Conservation (phyloP, 2,888 invertebrate species). For the Girardia tigrina region DNA sequence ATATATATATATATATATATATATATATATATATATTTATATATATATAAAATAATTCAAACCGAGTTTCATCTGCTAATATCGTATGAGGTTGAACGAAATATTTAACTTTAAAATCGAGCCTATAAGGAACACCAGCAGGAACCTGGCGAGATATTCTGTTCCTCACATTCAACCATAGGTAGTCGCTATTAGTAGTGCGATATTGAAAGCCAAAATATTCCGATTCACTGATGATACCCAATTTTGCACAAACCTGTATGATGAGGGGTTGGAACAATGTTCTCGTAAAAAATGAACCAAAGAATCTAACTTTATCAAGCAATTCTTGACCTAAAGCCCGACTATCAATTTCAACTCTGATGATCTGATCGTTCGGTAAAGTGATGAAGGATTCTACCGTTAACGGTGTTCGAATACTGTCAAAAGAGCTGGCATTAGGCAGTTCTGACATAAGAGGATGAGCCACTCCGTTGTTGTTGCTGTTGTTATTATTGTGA, state of each 20-base stretch:
- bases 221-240: conserved; percentile 59
- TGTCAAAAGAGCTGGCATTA: not conserved
- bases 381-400: not conserved
- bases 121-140: conserved; percentile 57
- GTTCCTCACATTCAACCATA: conserved; percentile 75
- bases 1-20: too few relatives aligned
- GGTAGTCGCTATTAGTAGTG: conserved; percentile 60
- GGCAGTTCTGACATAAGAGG: not conserved
- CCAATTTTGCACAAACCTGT: conserved; percentile 68
- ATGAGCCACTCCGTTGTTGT: not conserved
- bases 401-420: not conserved
- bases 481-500: too few relatives aligned
- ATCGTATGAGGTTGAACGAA: conserved; percentile 77
- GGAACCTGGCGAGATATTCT: conserved; percentile 61
- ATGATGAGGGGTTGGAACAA: not conserved
- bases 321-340: not conserved
- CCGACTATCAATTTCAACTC: conserved; percentile 1
- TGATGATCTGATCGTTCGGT: conserved; percentile 7
- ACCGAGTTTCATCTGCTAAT: conserved; percentile 69
- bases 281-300: too few relatives aligned
- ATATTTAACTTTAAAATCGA: conserved; percentile 68
- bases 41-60: too few relatives aligned
- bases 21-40: too few relatives aligned
- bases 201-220: conserved; percentile 70
- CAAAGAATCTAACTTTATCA: conserved; percentile 9